Evolutionary conservation across 1,140 invertebrate genomes (phyloP), one percentile per base, ranked within the genome.

Genomic region (Dendroctonus ponderosae): DNA sequence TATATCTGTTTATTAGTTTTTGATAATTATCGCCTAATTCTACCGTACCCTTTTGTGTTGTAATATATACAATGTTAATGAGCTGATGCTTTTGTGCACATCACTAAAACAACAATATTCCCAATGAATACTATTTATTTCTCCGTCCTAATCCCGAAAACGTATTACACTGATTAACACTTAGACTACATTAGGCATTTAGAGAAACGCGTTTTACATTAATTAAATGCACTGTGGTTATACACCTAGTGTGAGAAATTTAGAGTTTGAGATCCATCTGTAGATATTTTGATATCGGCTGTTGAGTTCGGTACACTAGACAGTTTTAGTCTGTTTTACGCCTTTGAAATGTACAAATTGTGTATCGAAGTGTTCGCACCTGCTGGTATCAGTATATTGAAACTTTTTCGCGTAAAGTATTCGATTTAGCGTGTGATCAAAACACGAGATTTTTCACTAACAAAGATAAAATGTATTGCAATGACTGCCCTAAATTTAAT

Each of bases 121-220:
- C 62, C 63, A 67, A 14, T 61, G 57, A 67, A 67, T 54, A 67
- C 65, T 53, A 52, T 67, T 53, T 52, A 67, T 67, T 67, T 61
- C 57, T 54, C 58, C 65, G 39, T 67, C 43, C 65, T 61, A 49
- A 14, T 60, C 52, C 65, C 58, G 42, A 67, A 62, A 61, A 53
- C 65, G 39, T 58, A 65, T 50, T 59, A 62, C 58, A 66, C 15
- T 59, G 46, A 66, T 59, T 15, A 14, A 60, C 48, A 7, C 37
- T 66, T 51, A 54, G 14, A 65, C 14, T 57, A 64, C 7, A 15
- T 39, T 37, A 26, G 42, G 6, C 7, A 37, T 52, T 43, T 56
- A 44, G 56, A 37, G 46, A 48, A 64, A 57, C 26, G 48, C n/a
- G 37, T 43, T 14, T 56, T 14, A 40, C 42, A 39, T 38, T 8